Conservation (phyloP, 2,888 invertebrate species). For the Abscondita cerata region DNA sequence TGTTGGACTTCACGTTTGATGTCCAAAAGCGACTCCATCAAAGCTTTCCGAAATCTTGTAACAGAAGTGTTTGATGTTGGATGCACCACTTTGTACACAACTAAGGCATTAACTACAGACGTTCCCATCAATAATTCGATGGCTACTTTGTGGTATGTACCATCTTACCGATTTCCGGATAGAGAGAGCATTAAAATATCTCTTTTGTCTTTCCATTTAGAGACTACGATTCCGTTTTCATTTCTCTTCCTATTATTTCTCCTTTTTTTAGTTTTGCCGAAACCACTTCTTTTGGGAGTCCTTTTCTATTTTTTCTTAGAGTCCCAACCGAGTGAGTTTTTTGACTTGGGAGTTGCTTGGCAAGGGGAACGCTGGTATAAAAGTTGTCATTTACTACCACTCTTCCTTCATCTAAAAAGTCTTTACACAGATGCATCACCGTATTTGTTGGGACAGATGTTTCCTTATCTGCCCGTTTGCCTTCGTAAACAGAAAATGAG, state of each 20-base stretch:
- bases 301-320: conserved; percentile 41
- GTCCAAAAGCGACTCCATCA: no score
- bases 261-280: conserved; percentile 36
- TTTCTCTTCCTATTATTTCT: conserved; percentile 30
- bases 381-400: conserved; percentile 40
- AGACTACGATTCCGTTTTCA: conserved; percentile 39
- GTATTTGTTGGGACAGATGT: background rate
- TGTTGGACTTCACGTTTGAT: no score
- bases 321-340: conserved; percentile 46
- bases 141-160: background rate
- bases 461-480: conserved; percentile 10
- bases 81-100: no score
- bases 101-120: background rate
- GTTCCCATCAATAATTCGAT: conserved; percentile 2
- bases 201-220: conserved; percentile 48
- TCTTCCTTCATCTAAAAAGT: conserved; percentile 23
- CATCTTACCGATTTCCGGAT: background rate
- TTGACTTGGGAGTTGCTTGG: conserved; percentile 35
- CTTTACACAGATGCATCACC: no score
- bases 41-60: no score
- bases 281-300: conserved; percentile 41
- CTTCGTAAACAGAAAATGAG: conserved; percentile 22
- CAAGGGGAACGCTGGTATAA: conserved; percentile 42
- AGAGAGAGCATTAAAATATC: conserved; percentile 38
- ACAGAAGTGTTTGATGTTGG: no score